Evolutionary conservation across 1,140 invertebrate species (phyloP).

Genomic region (Geopemphigus sp.): DNA sequence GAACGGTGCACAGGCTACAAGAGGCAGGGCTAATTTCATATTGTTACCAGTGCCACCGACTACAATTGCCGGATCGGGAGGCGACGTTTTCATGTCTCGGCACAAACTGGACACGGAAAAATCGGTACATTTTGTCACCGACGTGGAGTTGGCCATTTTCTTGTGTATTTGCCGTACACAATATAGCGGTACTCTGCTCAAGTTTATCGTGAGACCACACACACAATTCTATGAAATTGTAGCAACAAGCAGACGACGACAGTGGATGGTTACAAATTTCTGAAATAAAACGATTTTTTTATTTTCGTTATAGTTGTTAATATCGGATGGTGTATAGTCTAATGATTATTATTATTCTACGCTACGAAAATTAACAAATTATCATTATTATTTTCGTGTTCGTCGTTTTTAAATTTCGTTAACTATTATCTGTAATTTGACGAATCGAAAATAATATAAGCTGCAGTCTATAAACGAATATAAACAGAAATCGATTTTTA

Average conservation of each 20-base stretch:
- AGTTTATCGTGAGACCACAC: background rate
- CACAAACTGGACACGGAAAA: conserved; percentile 52
- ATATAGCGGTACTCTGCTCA: background rate
- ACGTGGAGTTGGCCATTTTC: conserved; percentile 40
- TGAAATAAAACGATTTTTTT: conserved; percentile 6
- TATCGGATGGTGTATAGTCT: too few species aligned
- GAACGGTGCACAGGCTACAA: conserved; percentile 11
- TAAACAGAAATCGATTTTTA: too few species aligned
- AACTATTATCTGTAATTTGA: too few species aligned
- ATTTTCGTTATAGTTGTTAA: too few species aligned
- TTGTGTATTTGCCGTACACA: background rate
- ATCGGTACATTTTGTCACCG: conserved; percentile 52
- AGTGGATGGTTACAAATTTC: background rate
- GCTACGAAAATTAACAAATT: too few species aligned
- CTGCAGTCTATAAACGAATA: too few species aligned
- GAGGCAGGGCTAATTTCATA: conserved; percentile 51
- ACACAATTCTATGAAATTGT: background rate
- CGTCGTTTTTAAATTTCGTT: too few species aligned
- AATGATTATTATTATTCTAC: too few species aligned
- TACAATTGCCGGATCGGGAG: conserved; percentile 51
- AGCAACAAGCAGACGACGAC: too few species aligned
- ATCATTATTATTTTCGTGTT: too few species aligned
- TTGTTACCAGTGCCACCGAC: conserved; percentile 51
- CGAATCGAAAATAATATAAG: too few species aligned
- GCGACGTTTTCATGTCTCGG: conserved; percentile 51